phyloP scores from a whole-genome alignment of 2,113 vertebrate genomes.

The Pteronura brasiliensis region DNA sequence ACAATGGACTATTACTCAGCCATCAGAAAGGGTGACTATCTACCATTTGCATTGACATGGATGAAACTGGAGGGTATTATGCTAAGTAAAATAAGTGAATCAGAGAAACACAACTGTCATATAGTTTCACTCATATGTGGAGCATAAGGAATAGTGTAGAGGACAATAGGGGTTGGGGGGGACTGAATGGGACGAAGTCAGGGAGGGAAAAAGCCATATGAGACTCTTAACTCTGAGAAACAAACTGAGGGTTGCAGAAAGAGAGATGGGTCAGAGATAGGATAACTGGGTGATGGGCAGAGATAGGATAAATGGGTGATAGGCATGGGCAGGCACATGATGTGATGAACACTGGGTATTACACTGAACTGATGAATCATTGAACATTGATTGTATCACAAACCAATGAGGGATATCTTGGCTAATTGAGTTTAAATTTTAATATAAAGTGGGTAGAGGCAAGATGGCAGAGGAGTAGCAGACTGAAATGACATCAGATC shows the following conservation, averaged over 20 bases:
- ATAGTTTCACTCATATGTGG: neutral
- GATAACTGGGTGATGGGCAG: too few relatives aligned
- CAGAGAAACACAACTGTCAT: neutral
- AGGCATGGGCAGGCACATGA: neutral
- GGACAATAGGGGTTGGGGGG: neutral
- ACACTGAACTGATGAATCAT: neutral
- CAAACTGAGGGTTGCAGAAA: neutral
- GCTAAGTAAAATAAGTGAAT: neutral
- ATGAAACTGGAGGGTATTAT: neutral
- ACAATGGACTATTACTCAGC: neutral
- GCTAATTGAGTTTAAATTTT: neutral
- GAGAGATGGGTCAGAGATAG: neutral
- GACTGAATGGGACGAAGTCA: neutral
- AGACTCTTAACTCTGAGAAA: neutral
- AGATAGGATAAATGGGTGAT: too few relatives aligned
- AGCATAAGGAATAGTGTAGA: neutral
- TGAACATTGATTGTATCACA: neutral
- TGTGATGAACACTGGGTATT: neutral
- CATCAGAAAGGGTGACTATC: neutral
- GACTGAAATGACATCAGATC: too few relatives aligned
- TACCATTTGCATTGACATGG: neutral
- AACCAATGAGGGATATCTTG: neutral
- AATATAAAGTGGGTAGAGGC: neutral
- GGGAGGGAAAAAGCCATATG: neutral
- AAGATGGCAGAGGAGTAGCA: too few relatives aligned